Evolutionary conservation across 2,113 vertebrate genomes (phyloP).

Genomic region (Barbus barbus): DNA sequence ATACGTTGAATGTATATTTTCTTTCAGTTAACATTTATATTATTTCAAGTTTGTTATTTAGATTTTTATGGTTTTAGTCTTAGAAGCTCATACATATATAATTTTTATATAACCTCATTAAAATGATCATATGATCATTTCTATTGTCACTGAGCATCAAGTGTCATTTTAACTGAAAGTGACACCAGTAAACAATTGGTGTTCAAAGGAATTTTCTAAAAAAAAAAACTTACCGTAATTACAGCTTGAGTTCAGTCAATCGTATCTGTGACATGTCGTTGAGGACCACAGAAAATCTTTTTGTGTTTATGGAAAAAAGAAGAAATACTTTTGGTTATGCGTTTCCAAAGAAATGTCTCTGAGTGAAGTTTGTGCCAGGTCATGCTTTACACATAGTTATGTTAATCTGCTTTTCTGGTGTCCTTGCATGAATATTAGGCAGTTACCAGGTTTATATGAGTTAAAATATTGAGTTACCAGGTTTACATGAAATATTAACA

Average conservation of each 20-base stretch:
- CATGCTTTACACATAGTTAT: not conserved
- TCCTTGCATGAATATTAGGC: not conserved
- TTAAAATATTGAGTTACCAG: not conserved
- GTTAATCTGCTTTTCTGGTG: not conserved
- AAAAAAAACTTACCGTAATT: not conserved
- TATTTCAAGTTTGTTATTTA: too few species aligned
- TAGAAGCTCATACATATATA: too few species aligned
- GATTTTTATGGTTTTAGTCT: too few species aligned
- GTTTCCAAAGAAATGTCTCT: not conserved
- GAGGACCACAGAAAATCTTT: not conserved
- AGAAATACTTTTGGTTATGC: not conserved
- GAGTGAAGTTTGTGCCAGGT: not conserved
- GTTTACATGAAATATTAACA: not conserved
- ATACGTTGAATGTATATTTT: too few species aligned
- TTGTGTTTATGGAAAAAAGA: not conserved
- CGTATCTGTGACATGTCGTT: not conserved
- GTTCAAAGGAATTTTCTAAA: not conserved
- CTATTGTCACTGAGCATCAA: too few species aligned
- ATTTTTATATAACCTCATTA: too few species aligned
- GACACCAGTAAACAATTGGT: not conserved
- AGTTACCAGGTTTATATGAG: not conserved
- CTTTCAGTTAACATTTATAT: too few species aligned
- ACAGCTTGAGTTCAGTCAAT: not conserved
- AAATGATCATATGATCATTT: too few species aligned
- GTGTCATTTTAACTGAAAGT: not conserved